Conservation (phyloP, 2,113 vertebrate genomes). For the Anhinga rufa region DNA sequence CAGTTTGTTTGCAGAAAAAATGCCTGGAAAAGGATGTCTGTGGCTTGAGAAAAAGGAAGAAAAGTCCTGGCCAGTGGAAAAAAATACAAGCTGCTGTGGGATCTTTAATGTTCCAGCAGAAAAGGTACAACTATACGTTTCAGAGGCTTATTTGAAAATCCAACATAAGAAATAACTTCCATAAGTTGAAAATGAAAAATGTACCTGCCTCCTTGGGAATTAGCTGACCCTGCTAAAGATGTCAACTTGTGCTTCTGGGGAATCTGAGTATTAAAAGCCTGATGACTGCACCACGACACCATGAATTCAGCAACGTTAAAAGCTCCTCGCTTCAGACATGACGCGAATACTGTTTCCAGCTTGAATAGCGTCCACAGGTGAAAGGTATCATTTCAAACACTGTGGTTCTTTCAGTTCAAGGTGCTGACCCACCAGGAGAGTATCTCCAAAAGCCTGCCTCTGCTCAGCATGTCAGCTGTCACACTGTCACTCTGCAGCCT, state of each 20-base stretch:
- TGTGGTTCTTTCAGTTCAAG: neutral
- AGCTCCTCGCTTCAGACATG: neutral
- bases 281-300: neutral
- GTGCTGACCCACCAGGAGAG: neutral
- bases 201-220: neutral
- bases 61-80: neutral
- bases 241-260: neutral
- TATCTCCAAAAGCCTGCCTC: neutral
- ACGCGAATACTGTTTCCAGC: neutral
- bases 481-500: neutral
- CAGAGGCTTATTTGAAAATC: neutral
- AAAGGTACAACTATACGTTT: neutral
- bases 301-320: fast-evolving
- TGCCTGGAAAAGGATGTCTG: neutral
- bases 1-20: neutral
- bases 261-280: neutral
- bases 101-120: neutral
- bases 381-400: fast-evolving
- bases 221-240: neutral
- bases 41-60: neutral
- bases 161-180: fast-evolving
- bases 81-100: neutral
- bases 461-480: neutral
- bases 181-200: neutral
- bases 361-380: fast-evolving